Evolutionary conservation across 2,797 vertebrate genomes (phyloP).

Genomic region (Melanotaenia pygmaea): DNA sequence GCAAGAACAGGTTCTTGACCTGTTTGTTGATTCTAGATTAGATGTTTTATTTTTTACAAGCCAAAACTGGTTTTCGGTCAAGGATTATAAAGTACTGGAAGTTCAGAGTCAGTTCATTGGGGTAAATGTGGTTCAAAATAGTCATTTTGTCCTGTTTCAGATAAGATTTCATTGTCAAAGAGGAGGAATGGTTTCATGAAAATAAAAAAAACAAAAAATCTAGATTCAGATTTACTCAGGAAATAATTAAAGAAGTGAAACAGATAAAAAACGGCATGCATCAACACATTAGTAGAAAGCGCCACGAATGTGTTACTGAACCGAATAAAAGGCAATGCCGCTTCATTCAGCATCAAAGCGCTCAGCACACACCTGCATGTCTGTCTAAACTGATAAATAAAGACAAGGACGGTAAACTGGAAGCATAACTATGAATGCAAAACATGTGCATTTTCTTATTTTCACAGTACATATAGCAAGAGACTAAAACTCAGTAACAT

Average conservation of each 20-base stretch:
- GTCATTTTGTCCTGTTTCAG: neutral
- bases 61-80: neutral
- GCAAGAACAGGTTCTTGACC: neutral
- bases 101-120: neutral
- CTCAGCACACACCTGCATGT: slow-evolving; percentile 50
- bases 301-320: slow-evolving; percentile 23
- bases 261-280: slow-evolving; percentile 45
- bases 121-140: neutral
- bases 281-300: slow-evolving; percentile 13
- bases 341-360: slow-evolving; percentile 65
- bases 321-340: slow-evolving; percentile 47
- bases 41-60: slow-evolving; percentile 2
- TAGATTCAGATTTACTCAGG: slow-evolving; percentile 9
- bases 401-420: neutral
- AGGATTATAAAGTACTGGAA: neutral
- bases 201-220: neutral
- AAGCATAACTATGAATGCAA: neutral
- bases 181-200: neutral
- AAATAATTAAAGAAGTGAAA: slow-evolving; percentile 38
- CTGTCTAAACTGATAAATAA: slow-evolving; percentile 12
- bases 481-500: too few relatives aligned
- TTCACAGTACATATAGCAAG: neutral
- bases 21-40: slow-evolving; percentile 7
- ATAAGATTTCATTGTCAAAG: neutral
- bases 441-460: slow-evolving; percentile 4